phyloP scores from a whole-genome alignment of 2,797 vertebrate genomes.

The Oceanodroma leucorhoa region DNA sequence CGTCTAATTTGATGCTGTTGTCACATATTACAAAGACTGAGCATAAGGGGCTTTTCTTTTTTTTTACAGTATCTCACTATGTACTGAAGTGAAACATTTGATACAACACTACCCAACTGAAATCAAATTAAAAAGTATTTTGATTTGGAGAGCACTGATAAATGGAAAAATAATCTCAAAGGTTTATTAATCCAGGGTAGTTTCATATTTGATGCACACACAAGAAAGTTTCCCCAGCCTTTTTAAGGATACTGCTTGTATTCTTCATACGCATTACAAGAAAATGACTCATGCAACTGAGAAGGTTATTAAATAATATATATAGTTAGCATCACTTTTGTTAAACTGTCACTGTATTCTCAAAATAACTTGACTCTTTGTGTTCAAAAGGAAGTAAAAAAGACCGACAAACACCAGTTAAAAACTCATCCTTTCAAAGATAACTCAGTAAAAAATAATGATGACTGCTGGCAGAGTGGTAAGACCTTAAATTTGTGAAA shows the following conservation, averaged over 20 bases:
- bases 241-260: conserved; percentile 43
- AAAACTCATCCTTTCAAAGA: background rate
- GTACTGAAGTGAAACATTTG: conserved; percentile 62
- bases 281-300: conserved; percentile 34
- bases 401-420: background rate
- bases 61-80: conserved; percentile 56
- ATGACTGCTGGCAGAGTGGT: background rate
- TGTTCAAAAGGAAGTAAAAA: conserved; percentile 12
- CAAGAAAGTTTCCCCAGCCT: conserved; percentile 58
- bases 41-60: conserved; percentile 2
- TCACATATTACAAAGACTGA: conserved; percentile 62
- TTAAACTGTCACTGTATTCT: conserved; percentile 16
- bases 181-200: conserved; percentile 49
- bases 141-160: conserved; percentile 62
- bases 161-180: conserved; percentile 59
- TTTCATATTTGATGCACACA: conserved; percentile 46
- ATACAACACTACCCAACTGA: conserved; percentile 49
- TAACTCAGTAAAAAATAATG: conserved; percentile 17
- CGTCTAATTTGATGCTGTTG: conserved; percentile 53
- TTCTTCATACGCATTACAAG: conserved; percentile 59
- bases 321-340: conserved; percentile 35
- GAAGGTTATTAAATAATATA: conserved; percentile 57
- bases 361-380: conserved; percentile 28
- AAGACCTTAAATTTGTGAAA: background rate
- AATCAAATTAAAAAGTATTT: conserved; percentile 64